Percentiles rank a stretch among this genome's conserved stretches.
Evolutionary conservation across 2,797 vertebrate genomes (phyloP).

Genomic region (Columba guinea): DNA sequence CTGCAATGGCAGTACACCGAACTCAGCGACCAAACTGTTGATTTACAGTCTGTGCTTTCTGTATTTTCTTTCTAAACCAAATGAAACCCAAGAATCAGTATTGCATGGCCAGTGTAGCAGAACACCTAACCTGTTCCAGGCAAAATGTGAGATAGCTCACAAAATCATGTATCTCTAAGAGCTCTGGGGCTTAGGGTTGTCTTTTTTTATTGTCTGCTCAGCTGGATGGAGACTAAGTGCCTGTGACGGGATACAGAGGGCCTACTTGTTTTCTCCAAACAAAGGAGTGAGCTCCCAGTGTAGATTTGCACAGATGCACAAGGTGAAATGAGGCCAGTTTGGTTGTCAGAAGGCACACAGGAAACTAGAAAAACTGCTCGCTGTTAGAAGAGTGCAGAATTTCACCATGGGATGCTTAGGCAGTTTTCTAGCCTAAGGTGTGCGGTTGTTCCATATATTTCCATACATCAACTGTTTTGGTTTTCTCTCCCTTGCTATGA

Average conservation of each 20-base stretch:
- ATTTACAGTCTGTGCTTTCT: not conserved
- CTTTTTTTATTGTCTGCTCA: not conserved
- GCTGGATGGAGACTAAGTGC: not conserved
- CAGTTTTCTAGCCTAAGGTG: not conserved
- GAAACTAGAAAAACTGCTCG: not conserved
- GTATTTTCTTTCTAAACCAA: not conserved
- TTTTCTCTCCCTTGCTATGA: not conserved
- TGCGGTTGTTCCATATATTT: not conserved
- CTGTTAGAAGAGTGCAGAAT: not conserved
- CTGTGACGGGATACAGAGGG: not conserved
- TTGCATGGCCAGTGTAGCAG: not conserved
- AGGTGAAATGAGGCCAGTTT: not conserved
- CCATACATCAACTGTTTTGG: not conserved
- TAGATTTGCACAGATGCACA: not conserved
- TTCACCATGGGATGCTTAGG: not conserved
- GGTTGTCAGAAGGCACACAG: not conserved
- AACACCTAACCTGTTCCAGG: not conserved
- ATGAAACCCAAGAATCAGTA: not conserved
- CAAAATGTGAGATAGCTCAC: not conserved
- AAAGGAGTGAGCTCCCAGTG: not conserved
- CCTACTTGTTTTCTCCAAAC: not conserved
- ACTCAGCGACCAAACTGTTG: not conserved
- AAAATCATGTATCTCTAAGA: not conserved
- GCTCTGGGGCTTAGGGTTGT: not conserved
- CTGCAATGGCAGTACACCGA: not conserved